These are phyloP conservation scores for Aphelenchoides bicaudatus DNA, from an alignment of 2,888 invertebrate genomes.

Conservation along the genomic window DNA sequence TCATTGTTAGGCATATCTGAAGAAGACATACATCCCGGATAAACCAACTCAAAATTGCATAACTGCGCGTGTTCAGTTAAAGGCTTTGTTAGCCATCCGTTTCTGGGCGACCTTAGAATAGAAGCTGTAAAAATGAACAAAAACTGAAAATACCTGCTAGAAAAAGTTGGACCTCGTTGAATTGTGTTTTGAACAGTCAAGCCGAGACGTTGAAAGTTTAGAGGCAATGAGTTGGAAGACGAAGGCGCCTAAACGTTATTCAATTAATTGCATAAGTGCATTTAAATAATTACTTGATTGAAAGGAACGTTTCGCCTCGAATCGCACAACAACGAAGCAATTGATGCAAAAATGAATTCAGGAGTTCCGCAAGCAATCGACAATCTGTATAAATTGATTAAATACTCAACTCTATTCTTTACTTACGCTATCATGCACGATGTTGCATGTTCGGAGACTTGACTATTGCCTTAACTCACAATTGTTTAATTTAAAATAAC, in stretches of 20 bases:
- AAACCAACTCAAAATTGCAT: slow-evolving; percentile 27
- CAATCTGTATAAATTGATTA: no score
- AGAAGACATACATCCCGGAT: slow-evolving; percentile 30
- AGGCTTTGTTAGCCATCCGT: slow-evolving; percentile 20
- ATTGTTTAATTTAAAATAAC: background rate
- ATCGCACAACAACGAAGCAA: slow-evolving; percentile 35
- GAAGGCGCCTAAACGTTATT: no score
- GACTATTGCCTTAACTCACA: slow-evolving; percentile 35
- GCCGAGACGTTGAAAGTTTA: slow-evolving; percentile 45
- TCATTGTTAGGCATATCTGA: slow-evolving; percentile 17
- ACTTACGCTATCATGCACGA: slow-evolving; percentile 84
- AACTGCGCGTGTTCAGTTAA: slow-evolving; percentile 27
- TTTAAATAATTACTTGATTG: slow-evolving; percentile 29
- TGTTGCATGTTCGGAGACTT: slow-evolving; percentile 80
- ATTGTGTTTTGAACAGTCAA: slow-evolving; percentile 39
- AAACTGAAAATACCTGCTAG: background rate
- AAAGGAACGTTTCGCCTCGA: slow-evolving; percentile 28
- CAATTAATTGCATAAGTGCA: no score
- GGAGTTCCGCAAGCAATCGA: slow-evolving; percentile 83
- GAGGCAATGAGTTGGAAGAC: slow-evolving; percentile 42
- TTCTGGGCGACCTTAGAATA: background rate
- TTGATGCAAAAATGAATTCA: slow-evolving; percentile 44
- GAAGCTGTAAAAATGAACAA: background rate
- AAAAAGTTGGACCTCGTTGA: slow-evolving; percentile 15
- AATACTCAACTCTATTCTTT: no score